Base-by-base conservation (phyloP, 1,140 invertebrate genomes). In the Solen grandis region DNA sequence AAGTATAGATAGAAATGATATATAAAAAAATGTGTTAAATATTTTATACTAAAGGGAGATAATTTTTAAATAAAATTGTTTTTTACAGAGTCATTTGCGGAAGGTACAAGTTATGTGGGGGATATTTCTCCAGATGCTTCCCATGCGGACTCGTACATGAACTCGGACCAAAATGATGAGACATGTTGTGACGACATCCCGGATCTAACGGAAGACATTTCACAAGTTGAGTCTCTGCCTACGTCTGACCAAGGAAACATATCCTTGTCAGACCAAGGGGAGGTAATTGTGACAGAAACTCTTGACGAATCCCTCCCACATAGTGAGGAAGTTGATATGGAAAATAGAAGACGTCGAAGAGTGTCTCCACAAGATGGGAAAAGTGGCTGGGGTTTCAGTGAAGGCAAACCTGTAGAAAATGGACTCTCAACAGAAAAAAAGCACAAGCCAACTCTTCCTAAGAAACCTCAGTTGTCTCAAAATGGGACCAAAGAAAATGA, bases 371-470 rank as follows among this genome's bases (percentile, higher is more conserved):
- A 46, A 46, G 41, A 46, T 46, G 41, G 41, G 41, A 46, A 46
- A 46, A 46, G 41, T 19, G 19, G 41, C 41, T 46, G 41, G 41
- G 41, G 41, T 46, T 10, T 46, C 8, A 46, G 41, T 46, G 41
- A 46, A 46, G 41, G 41, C 8, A 46, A 46, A 46, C n/a, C n/a
- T n/a, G n/a, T n/a, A n/a, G 8, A 10, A 46, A 46, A 46, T 46
- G 41, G 41, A 10, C 19, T 46, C 41, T 46, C 41, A 46, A 46
- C 38, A 60, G 46, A 68, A 19, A n/a, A 60, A 69, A 69, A 60
- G 59, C 52, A 33, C 27, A 85, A 85, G 57, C 84, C 84, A 46
- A 69, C 78, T 5, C 38, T 85, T 36, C 81, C 84, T 65, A 78
- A 50, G 70, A 85, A 85, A 70, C 84, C 84, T 16, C 75, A 83